phyloP scores from a whole-genome alignment of 2,888 invertebrate species.

The Belgica antarctica region DNA sequence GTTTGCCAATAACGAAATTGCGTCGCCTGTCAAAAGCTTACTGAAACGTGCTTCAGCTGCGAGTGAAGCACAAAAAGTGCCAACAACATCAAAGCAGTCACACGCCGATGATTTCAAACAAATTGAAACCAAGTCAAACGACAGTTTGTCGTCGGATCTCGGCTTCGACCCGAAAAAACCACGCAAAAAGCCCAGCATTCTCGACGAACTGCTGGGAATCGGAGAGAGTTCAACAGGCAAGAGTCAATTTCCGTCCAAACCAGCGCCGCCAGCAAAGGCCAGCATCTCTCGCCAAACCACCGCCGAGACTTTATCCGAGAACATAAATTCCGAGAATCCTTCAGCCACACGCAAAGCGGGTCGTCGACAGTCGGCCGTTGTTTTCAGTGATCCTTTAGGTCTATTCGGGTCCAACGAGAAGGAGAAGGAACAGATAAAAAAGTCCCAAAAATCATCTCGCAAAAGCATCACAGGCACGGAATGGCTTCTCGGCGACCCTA shows the following conservation, averaged over 20 bases:
- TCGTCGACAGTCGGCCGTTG: conserved; percentile 50
- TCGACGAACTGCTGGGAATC: conserved; percentile 51
- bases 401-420: conserved; percentile 45
- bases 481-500: conserved; percentile 35
- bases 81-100: not conserved
- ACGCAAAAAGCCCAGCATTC: conserved; percentile 51
- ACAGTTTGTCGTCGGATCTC: conserved; percentile 48
- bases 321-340: conserved; percentile 46
- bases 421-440: conserved; percentile 46
- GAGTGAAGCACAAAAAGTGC: conserved; percentile 5
- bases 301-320: conserved; percentile 50
- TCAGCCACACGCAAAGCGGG: conserved; percentile 51
- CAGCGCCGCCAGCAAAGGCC: conserved; percentile 3
- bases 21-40: conserved; percentile 12
- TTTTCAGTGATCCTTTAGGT: conserved; percentile 47
- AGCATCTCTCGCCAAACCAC: conserved; percentile 53
- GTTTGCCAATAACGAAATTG: not conserved
- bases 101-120: not conserved
- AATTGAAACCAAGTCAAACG: conserved; percentile 33
- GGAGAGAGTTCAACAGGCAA: conserved; percentile 47
- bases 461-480: conserved; percentile 37
- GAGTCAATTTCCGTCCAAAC: not conserved
- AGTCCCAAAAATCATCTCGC: conserved; percentile 46
- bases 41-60: not conserved
- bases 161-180: conserved; percentile 55